These are phyloP conservation scores for Rhopalosiphum nymphaeae DNA, from an alignment of 2,888 invertebrate species.

Conservation along the genomic window DNA sequence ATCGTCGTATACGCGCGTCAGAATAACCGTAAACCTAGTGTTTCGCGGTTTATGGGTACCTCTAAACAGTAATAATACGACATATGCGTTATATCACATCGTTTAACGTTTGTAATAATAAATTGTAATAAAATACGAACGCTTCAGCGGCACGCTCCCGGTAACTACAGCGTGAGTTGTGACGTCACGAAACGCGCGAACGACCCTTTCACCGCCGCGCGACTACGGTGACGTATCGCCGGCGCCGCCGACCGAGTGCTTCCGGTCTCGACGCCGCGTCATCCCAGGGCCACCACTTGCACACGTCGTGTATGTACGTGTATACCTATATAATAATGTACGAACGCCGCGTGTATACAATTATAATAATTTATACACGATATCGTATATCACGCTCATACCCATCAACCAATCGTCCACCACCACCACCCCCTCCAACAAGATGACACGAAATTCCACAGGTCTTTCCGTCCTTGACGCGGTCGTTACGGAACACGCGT, in stretches of 20 bases:
- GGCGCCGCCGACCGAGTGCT: neutral
- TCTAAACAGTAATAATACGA: neutral
- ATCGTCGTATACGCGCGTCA: neutral
- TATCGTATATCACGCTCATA: neutral
- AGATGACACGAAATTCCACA: conserved; percentile 10
- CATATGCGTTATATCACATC: neutral
- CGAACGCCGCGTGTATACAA: neutral
- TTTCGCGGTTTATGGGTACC: no score
- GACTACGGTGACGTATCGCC: conserved; percentile 45
- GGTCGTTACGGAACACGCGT: conserved; percentile 14
- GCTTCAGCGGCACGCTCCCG: neutral
- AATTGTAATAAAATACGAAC: neutral
- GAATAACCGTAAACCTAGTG: conserved; percentile 2
- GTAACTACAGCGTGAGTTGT: neutral
- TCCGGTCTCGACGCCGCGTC: conserved; percentile 56
- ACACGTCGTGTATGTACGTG: neutral
- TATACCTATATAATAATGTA: neutral
- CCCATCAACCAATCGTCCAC: neutral
- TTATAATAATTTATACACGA: neutral
- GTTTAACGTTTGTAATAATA: neutral
- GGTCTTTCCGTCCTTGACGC: conserved; percentile 21
- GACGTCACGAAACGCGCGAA: conserved; percentile 50
- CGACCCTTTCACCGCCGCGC: conserved; percentile 54
- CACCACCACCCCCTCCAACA: neutral
- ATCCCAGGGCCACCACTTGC: conserved; percentile 19